Evolutionary conservation across 2,888 invertebrate species (phyloP).

Genomic region (Exocentrus adspersus): DNA sequence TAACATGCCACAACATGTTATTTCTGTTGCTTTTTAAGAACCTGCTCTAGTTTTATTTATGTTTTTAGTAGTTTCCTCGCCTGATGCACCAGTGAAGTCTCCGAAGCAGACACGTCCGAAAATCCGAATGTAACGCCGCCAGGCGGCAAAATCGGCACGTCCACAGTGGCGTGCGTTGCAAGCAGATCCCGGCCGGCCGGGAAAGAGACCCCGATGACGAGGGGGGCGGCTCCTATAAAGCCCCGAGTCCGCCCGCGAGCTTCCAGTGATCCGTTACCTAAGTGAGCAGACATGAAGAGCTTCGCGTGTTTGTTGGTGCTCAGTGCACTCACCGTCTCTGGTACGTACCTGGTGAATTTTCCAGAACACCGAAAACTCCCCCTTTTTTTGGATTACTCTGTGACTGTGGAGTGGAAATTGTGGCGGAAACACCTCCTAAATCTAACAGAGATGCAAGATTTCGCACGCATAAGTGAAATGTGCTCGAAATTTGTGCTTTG

Average conservation of each 20-base stretch:
- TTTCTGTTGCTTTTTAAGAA: too few species aligned
- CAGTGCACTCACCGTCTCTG: constrained; percentile 61
- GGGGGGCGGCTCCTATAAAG: constrained; percentile 57
- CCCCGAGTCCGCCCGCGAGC: constrained; percentile 52
- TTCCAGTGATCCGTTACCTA: constrained; percentile 53
- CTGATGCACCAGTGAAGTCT: too few species aligned
- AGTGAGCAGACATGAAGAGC: constrained; percentile 59
- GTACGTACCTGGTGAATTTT: constrained; percentile 57
- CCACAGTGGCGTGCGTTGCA: constrained; percentile 23
- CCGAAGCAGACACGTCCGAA: not conserved
- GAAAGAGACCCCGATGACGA: constrained; percentile 28
- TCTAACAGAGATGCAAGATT: constrained; percentile 1
- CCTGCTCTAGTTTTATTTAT: too few species aligned
- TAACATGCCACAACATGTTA: too few species aligned
- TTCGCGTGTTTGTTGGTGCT: constrained; percentile 62
- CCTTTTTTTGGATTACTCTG: constrained; percentile 19
- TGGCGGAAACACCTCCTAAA: not conserved
- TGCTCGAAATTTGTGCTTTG: not conserved
- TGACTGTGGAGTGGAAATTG: constrained; percentile 22
- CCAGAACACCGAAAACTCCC: too few species aligned
- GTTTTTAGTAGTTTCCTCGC: too few species aligned
- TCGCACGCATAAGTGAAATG: not conserved
- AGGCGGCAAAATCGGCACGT: constrained; percentile 4
- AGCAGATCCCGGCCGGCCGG: not conserved
- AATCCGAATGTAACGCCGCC: not conserved